Percentiles rank a stretch among this genome's conserved stretches.
phyloP scores from a whole-genome alignment of 2,888 invertebrate species.

The Andricus curvator region DNA sequence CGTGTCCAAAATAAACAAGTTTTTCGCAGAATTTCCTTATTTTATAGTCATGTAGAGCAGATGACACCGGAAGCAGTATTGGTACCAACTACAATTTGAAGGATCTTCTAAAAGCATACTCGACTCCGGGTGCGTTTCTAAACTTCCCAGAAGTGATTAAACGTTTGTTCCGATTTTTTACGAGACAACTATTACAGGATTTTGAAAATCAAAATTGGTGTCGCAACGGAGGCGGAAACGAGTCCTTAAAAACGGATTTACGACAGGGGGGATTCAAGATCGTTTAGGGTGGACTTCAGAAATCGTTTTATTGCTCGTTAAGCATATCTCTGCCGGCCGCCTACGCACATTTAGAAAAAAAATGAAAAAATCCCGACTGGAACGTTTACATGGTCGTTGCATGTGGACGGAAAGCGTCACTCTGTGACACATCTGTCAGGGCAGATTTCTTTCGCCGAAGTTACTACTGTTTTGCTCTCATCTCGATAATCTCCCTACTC shows the following conservation, averaged over 20 bases:
- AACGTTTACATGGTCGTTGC: constrained; percentile 36
- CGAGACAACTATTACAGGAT: too few relatives aligned
- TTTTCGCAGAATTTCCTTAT: too few relatives aligned
- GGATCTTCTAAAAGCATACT: too few relatives aligned
- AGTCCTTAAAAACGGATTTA: constrained; percentile 60
- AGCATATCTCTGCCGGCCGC: constrained; percentile 51
- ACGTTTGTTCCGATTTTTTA: too few relatives aligned
- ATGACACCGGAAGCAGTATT: too few relatives aligned
- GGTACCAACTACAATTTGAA: too few relatives aligned
- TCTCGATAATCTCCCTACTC: constrained; percentile 19
- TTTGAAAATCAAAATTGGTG: too few relatives aligned
- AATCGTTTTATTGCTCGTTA: constrained; percentile 64
- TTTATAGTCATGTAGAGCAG: too few relatives aligned
- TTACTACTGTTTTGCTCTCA: constrained; percentile 11
- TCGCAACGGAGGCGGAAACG: constrained; percentile 39
- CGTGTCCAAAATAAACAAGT: too few relatives aligned
- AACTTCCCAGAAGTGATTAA: too few relatives aligned
- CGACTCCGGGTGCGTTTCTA: too few relatives aligned
- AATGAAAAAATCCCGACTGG: neutral
- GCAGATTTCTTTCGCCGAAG: constrained; percentile 37
- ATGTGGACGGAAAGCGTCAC: constrained; percentile 36
- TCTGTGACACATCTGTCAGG: constrained; percentile 38
- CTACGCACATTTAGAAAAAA: constrained; percentile 35
- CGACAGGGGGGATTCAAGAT: constrained; percentile 57
- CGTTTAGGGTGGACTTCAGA: constrained; percentile 59